Evolutionary conservation across 2,797 vertebrate genomes (phyloP).

Genomic region (Diceros bicornis): DNA sequence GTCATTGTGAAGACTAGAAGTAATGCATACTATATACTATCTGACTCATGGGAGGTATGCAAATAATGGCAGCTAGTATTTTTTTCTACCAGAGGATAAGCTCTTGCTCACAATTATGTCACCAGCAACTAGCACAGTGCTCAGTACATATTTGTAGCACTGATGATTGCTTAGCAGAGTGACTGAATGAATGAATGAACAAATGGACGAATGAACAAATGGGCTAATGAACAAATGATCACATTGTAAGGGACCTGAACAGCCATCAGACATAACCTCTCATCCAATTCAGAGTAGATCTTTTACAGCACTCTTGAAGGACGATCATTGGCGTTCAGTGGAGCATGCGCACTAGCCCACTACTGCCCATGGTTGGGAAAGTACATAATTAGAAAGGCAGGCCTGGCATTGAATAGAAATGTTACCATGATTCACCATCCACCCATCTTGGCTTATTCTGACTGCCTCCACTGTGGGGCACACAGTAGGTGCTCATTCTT

Average conservation of each 20-base stretch:
- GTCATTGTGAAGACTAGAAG: not conserved
- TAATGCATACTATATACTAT: not conserved
- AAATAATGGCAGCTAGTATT: not conserved
- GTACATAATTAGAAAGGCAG: not conserved
- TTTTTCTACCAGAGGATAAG: not conserved
- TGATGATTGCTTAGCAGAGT: not conserved
- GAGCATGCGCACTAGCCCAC: not conserved
- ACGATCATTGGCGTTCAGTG: rapidly evolving
- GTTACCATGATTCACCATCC: not conserved
- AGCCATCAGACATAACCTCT: not conserved
- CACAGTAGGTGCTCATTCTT: not conserved
- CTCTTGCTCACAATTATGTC: not conserved
- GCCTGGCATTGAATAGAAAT: not conserved
- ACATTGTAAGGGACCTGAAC: not conserved
- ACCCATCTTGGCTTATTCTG: not conserved
- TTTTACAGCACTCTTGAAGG: not conserved
- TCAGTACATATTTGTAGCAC: not conserved
- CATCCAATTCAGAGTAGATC: not conserved
- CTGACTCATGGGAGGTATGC: not conserved
- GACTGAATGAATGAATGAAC: not conserved
- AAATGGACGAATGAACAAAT: not conserved
- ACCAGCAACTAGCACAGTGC: not conserved
- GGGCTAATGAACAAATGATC: not conserved
- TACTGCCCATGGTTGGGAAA: too few species aligned
- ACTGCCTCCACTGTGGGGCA: not conserved